Base-by-base conservation (phyloP, 1,140 invertebrate genomes). In the Drosophila baimaii region DNA sequence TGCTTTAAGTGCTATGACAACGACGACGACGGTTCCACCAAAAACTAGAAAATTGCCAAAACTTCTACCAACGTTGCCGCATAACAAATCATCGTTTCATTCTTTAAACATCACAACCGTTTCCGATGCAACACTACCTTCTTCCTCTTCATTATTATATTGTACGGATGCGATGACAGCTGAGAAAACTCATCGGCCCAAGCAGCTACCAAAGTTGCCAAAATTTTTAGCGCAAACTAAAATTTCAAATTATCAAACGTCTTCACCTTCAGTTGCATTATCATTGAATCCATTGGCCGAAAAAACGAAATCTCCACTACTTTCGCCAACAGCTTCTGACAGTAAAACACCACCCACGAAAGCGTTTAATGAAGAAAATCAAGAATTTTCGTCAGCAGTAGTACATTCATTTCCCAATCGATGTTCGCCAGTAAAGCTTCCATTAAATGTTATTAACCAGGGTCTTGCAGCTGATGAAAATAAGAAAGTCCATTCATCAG, bases 1-100 rank as follows among this genome's bases (percentile, higher is more conserved):
- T 43, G 29, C 49, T 15, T 15, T 31, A n/a, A 39, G 44, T 65
- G 44, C 19, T 15, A 33, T 52, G 13, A 35, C 46, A 33, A 23
- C 23, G 27, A 29, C 65, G n/a, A 5, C 63, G 15, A 23, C 49
- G 33, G 56, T 65, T 31, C 13, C 57, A 35, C 13, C 57, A 31
- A 79, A 77, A 63, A 63, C 75, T 79, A 90, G 90, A 81, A 91
- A 91, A 91, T 91, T 91, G 80, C 90, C 90, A 79, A 91, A 91
- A 69, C 74, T 69, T 84, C 56, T 90, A 41, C 85, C 82, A 27
- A 74, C 82, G 44, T 72, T 80, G 37, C 80, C 82, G 17, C 70
- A 78, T 43, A 72, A 54, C 19, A 84, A 73, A 56, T 41, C 75
- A 59, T 21, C 56, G 51, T 15, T 51, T 21, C 55, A 49, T 62